Percentiles rank a stretch among this genome's conserved stretches.
Evolutionary conservation across 2,113 vertebrate species (phyloP).

Genomic region (Apistogramma diplotaenia): DNA sequence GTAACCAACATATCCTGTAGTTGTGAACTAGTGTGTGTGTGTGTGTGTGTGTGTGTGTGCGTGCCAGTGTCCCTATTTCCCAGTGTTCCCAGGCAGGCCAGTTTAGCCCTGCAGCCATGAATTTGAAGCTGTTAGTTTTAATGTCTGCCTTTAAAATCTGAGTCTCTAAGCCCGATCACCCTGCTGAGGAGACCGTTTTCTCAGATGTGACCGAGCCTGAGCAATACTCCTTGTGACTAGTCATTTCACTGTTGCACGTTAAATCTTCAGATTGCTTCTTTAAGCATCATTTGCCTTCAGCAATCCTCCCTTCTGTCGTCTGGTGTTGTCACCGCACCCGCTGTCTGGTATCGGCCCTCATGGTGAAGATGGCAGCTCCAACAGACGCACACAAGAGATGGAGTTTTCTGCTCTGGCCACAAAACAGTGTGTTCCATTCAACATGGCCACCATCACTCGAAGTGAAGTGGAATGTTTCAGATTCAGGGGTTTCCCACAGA

Average conservation of each 20-base stretch:
- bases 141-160: background rate
- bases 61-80: background rate
- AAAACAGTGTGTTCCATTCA: constrained; percentile 71
- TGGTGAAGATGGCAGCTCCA: background rate
- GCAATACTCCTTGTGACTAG: background rate
- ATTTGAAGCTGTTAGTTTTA: background rate
- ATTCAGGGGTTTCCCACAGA: constrained; percentile 73
- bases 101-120: background rate
- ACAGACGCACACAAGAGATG: constrained; percentile 32
- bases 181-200: background rate
- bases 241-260: background rate
- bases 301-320: background rate
- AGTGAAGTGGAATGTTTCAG: constrained; percentile 52
- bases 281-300: background rate
- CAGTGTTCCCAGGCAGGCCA: background rate
- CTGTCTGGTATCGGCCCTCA: constrained; percentile 18
- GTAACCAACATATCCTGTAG: background rate
- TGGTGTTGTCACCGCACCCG: background rate
- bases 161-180: background rate
- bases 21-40: too few species aligned
- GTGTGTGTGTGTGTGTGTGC: too few species aligned
- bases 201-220: background rate
- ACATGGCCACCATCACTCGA: constrained; percentile 46
- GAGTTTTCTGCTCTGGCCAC: constrained; percentile 63
- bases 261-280: background rate